These are phyloP conservation scores for Pheosia tremula DNA, from an alignment of 2,888 invertebrate genomes.

Conservation along the genomic window DNA sequence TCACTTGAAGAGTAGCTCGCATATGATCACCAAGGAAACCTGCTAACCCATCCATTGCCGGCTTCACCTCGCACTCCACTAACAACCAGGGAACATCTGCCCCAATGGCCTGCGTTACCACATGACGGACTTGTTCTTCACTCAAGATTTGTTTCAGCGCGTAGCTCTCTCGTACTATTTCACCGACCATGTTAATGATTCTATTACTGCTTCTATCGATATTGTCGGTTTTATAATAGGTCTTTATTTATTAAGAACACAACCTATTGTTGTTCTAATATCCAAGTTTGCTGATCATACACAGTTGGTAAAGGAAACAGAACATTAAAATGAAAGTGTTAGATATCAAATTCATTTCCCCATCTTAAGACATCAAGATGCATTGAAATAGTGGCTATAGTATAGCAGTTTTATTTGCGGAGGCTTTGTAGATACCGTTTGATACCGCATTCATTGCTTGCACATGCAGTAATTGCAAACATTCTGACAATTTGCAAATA, in stretches of 20 bases:
- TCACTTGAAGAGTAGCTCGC: conserved; percentile 48
- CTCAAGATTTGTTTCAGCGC: conserved; percentile 45
- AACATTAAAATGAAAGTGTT: not conserved
- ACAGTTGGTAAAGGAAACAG: not conserved
- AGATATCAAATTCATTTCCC: not conserved
- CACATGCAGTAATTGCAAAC: not conserved
- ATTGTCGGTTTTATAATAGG: conserved; percentile 1
- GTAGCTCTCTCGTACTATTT: conserved; percentile 16
- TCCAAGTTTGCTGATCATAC: not conserved
- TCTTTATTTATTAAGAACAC: not conserved
- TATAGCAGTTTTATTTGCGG: not conserved
- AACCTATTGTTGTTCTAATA: not conserved
- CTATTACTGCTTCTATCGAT: not conserved
- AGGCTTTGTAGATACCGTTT: not conserved
- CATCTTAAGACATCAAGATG: not conserved
- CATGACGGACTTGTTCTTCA: conserved; percentile 47
- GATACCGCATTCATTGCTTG: not conserved
- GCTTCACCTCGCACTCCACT: conserved; percentile 38
- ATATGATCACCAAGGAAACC: conserved; percentile 72
- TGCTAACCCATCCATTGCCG: conserved; percentile 56
- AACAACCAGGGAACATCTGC: conserved; percentile 34
- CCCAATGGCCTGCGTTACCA: conserved; percentile 41
- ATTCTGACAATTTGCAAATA: not conserved
- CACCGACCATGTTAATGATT: conserved; percentile 40
- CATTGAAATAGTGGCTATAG: not conserved